Evolutionary conservation across 2,113 vertebrate genomes (phyloP), one percentile per base, ranked within the genome.

Genomic region (Anser brachyrhynchus): DNA sequence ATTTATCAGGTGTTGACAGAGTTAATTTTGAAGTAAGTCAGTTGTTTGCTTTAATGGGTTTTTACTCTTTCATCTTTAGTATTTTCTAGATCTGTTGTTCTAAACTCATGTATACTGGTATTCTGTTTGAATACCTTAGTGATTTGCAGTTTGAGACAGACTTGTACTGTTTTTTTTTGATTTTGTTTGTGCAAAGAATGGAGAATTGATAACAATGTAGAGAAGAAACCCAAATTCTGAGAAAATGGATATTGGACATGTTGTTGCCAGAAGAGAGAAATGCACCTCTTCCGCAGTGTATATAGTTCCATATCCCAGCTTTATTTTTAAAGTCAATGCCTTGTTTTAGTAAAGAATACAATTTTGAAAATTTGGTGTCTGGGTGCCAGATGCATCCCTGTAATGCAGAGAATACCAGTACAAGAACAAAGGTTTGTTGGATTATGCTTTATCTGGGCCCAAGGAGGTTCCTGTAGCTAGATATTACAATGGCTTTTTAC

Each of bases 1-100:
- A 97, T 99, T 84, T 98, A 98, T 6, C 98, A 98, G 10, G 97
- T 94, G 31, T 95, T 99, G 55, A 97, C 96, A 52, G 98, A 98
- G 93, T 98, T 99, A 98, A 94, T 99, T 79, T 87, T 99, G 37
- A 99, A 98, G 99, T 99, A 97, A 97, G 98, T 94, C 11, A 33
- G 1, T 52, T 41, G 37, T 84, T 67, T 72, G 22, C 37, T 91
- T 79, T 61, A 52, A 41, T 58, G 51, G 14, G 43, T 91, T 65
- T 83, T 43, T 20, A 49, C 13, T 65, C 74, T 61, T 75, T 49
- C 46, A 65, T 72, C 64, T 58, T 57, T 14, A 16, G 9, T 14
- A 88, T 43, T 88, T 92, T 67, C 79, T 80, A 55, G 25, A 51
- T 74, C 51, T 61, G 19, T 80, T 85, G 46, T 26, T 71, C 25